phyloP scores from a whole-genome alignment of 2,888 invertebrate species.

The Aleiodes alternator region DNA sequence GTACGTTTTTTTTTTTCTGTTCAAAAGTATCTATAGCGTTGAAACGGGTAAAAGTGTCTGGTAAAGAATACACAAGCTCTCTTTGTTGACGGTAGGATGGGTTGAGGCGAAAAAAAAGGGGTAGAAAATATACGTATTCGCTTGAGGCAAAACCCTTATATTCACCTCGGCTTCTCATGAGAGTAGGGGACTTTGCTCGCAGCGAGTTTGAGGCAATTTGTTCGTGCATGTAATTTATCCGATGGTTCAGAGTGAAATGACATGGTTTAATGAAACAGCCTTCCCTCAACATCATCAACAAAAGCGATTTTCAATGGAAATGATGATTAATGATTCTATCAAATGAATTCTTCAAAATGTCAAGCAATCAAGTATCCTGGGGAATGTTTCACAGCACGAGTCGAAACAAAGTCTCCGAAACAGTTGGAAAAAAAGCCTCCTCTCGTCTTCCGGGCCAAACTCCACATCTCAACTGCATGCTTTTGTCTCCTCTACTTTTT shows the following conservation, averaged over 20 bases:
- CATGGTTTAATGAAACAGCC: not conserved
- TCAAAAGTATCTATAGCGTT: conserved; percentile 31
- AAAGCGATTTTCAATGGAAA: not conserved
- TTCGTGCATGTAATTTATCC: conserved; percentile 33
- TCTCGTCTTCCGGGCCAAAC: not conserved
- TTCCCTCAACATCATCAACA: not conserved
- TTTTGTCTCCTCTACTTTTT: conserved; percentile 3
- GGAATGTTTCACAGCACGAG: conserved; percentile 15
- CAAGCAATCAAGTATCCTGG: not conserved
- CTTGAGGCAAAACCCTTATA: conserved; percentile 31
- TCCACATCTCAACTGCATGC: conserved; percentile 19
- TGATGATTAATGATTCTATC: not conserved
- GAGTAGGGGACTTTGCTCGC: not conserved
- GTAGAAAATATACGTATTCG: conserved; percentile 29
- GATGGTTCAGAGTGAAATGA: conserved; percentile 6
- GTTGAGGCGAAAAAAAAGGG: conserved; percentile 16
- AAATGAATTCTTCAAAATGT: not conserved
- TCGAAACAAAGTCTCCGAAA: conserved; percentile 5
- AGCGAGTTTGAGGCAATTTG: conserved; percentile 16
- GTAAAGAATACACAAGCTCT: conserved; percentile 39
- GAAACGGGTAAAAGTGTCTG: conserved; percentile 42
- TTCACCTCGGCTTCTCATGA: conserved; percentile 19
- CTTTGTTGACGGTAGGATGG: conserved; percentile 9
- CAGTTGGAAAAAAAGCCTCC: not conserved
- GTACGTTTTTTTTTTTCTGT: not conserved